A percentile compares a stretch with the other conserved stretches of the same genome.
These are phyloP conservation scores for Stratiomys singularior DNA, from an alignment of 2,888 invertebrate species.

Conservation along the genomic window DNA sequence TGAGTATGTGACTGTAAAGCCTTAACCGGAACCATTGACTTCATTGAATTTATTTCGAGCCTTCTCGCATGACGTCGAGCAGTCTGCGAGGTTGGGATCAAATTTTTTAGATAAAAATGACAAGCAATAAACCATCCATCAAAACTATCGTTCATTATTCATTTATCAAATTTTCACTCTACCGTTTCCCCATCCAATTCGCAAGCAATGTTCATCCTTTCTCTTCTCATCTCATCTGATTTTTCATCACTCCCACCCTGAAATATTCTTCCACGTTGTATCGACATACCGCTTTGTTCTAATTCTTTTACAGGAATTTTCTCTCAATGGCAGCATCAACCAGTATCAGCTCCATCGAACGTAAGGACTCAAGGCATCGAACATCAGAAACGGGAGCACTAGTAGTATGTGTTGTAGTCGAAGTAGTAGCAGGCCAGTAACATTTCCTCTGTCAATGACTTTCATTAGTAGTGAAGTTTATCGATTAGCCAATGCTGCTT, in stretches of 20 bases:
- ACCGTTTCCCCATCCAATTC: neutral
- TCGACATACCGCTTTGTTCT: conserved; percentile 35
- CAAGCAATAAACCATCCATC: neutral
- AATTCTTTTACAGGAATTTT: conserved; percentile 11
- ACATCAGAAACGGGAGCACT: neutral
- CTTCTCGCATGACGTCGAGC: no score
- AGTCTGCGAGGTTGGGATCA: no score
- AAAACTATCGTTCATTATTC: neutral
- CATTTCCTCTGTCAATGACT: conserved; percentile 51
- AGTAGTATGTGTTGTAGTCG: neutral
- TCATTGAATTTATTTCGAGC: no score
- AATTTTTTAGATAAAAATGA: no score
- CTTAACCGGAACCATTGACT: no score
- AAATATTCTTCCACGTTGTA: neutral
- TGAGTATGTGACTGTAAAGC: no score
- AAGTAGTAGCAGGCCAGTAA: conserved; percentile 10
- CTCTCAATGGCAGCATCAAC: neutral
- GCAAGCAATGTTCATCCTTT: neutral
- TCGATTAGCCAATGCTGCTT: conserved; percentile 49
- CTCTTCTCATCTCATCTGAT: neutral
- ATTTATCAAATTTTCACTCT: conserved; percentile 12
- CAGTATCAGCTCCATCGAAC: neutral
- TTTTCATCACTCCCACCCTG: conserved; percentile 8
- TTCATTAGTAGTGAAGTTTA: conserved; percentile 52
- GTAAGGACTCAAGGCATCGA: conserved; percentile 15